Conservation (phyloP, 2,113 vertebrate species). For the Ophthalmolycus amberensis region DNA sequence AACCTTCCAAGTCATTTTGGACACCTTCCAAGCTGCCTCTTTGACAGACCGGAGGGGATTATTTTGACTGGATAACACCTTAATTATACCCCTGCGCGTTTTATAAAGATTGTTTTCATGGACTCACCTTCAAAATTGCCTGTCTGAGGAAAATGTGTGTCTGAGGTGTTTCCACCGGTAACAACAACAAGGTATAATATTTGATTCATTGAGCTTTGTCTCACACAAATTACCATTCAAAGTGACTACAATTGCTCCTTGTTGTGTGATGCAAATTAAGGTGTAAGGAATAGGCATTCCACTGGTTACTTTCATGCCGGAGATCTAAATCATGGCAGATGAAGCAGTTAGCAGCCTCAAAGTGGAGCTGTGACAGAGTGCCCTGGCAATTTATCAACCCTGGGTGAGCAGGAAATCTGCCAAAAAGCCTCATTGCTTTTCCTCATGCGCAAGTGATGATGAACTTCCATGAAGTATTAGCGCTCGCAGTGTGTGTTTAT, state of each 20-base stretch:
- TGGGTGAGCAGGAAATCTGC: conserved; percentile 77
- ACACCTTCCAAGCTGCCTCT: conserved; percentile 23
- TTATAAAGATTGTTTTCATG: conserved; percentile 49
- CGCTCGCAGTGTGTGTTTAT: conserved; percentile 69
- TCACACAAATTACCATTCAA: conserved; percentile 75
- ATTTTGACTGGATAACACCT: conserved; percentile 37
- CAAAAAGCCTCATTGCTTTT: conserved; percentile 80
- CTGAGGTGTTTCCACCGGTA: conserved; percentile 40
- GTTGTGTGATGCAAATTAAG: conserved; percentile 76
- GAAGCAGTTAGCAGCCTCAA: conserved; percentile 76
- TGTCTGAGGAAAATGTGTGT: conserved; percentile 30
- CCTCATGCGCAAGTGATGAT: conserved; percentile 77
- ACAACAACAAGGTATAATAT: conserved; percentile 46
- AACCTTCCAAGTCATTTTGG: conserved; percentile 12
- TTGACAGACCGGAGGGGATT: conserved; percentile 15
- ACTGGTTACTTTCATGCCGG: conserved; percentile 62
- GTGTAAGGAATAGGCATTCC: conserved; percentile 70
- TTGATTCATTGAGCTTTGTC: conserved; percentile 76
- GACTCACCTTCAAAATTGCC: conserved; percentile 52
- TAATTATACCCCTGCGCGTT: conserved; percentile 39
- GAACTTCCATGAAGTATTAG: conserved; percentile 79
- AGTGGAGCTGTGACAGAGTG: conserved; percentile 78
- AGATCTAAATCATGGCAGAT: conserved; percentile 79
- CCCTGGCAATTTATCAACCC: conserved; percentile 80
- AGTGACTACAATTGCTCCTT: conserved; percentile 72